Base-by-base conservation (phyloP, 2,888 invertebrate genomes). In the Apamea anceps region DNA sequence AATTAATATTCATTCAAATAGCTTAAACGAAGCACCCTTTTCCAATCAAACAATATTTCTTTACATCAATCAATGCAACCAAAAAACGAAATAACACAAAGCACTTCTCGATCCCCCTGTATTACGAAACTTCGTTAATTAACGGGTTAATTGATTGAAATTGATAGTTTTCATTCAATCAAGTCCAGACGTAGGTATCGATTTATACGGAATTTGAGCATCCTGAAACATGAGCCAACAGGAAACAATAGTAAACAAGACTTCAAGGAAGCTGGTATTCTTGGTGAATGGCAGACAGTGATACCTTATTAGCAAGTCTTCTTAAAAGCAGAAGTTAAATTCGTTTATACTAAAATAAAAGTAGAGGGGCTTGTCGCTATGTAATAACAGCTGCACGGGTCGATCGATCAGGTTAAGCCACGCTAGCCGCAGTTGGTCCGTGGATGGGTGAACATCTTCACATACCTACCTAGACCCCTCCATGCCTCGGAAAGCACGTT, bases 91-190 rank as follows among this genome's bases (percentile, higher is more conserved):
- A n/a, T 62, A 54, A 63, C 72, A 75, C 75, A 68, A 81, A 79
- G 60, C 66, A 77, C 28, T 18, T 57, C 21, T n/a, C 77, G 60
- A 67, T 70, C 51, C 75, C 18, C 25, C 75, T 70, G 57, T 82
- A 82, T 81, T 77, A 51, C 67, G 75, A 76, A 74, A 80, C 81
- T 32, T 37, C 62, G 63, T 86, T 88, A 80, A 88, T 88, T 81
- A 86, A 73, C 75, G 71, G 54, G 72, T 70, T 75, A 79, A 83
- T 83, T 88, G 77, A 88, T 85, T 87, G 80, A 84, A 85, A 88
- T 85, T 81, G 79, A 85, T 84, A 85, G 85, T 82, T 85, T 75
- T 65, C 73, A 80, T 72, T 88, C 68, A 79, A 82, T 86, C 76
- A 84, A 76, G 67, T 73, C 76, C 63, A 62, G 57, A 62, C 67